Evolutionary conservation across 2,113 vertebrate genomes (phyloP).

Genomic region (Myrmecobius fasciatus): DNA sequence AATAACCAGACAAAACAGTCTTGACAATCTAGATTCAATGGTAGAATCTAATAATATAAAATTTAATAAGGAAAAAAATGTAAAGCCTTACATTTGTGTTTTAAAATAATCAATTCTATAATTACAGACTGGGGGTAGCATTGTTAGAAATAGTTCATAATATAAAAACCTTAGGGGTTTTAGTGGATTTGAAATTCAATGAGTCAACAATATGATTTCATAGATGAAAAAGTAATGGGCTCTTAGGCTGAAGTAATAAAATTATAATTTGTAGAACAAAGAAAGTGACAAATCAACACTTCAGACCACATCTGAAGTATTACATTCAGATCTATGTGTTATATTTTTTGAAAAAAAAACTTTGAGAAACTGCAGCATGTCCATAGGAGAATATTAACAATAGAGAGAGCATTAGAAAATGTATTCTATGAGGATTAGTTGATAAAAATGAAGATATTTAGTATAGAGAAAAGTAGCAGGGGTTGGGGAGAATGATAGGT

Average conservation of each 20-base stretch:
- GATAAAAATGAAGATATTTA: background rate
- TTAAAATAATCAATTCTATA: background rate
- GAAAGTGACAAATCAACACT: background rate
- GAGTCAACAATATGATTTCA: background rate
- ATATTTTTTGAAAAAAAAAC: background rate
- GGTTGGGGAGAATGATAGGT: background rate
- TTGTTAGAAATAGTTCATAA: background rate
- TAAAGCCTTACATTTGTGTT: background rate
- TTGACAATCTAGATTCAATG: background rate
- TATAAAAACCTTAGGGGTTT: background rate
- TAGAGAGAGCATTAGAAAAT: background rate
- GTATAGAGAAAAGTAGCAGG: background rate
- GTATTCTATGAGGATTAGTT: background rate
- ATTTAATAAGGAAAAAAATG: background rate
- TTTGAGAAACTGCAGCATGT: background rate
- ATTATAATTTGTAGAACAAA: background rate
- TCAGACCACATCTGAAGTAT: background rate
- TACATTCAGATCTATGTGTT: background rate
- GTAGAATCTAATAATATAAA: background rate
- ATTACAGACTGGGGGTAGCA: background rate
- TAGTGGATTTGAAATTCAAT: background rate
- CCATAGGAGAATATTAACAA: background rate
- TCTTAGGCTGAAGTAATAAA: background rate
- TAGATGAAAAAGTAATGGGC: background rate
- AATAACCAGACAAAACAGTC: background rate